Evolutionary conservation across 2,113 vertebrate species (phyloP).

Genomic region (Saimiri boliviensis): DNA sequence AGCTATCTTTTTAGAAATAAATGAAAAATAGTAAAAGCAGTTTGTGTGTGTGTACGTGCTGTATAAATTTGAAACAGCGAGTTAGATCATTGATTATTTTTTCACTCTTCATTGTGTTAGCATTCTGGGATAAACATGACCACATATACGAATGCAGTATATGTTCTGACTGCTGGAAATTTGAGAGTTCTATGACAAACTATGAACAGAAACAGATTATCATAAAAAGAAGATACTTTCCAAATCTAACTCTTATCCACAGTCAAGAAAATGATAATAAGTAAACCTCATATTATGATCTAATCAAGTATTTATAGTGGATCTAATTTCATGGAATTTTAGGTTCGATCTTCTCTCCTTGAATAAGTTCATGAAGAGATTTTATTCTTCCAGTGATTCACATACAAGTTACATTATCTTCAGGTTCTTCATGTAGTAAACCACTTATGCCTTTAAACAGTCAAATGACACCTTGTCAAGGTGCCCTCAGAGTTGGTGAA

Average conservation of each 20-base stretch:
- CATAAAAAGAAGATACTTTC: not conserved
- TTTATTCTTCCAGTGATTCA: not conserved
- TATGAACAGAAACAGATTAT: not conserved
- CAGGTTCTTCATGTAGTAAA: not conserved
- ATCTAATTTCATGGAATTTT: not conserved
- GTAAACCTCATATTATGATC: not conserved
- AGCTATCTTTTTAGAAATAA: not conserved
- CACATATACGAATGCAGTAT: not conserved
- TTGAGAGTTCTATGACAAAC: not conserved
- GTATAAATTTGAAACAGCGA: not conserved
- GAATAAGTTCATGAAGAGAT: not conserved
- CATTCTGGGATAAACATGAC: not conserved
- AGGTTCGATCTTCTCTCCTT: not conserved
- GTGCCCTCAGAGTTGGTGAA: not conserved
- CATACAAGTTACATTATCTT: not conserved
- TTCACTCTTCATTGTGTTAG: not conserved
- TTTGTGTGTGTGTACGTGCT: not conserved
- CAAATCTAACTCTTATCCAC: not conserved
- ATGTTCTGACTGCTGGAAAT: not conserved
- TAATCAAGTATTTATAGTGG: not conserved
- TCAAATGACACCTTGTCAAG: not conserved
- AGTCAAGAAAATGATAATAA: not conserved
- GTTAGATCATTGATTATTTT: not conserved
- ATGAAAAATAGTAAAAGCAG: not conserved
- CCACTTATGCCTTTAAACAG: not conserved